A percentile compares a stretch with the other conserved stretches of the same genome.
Conservation (phyloP, 2,888 invertebrate species). For the Argyresthia albistria region DNA sequence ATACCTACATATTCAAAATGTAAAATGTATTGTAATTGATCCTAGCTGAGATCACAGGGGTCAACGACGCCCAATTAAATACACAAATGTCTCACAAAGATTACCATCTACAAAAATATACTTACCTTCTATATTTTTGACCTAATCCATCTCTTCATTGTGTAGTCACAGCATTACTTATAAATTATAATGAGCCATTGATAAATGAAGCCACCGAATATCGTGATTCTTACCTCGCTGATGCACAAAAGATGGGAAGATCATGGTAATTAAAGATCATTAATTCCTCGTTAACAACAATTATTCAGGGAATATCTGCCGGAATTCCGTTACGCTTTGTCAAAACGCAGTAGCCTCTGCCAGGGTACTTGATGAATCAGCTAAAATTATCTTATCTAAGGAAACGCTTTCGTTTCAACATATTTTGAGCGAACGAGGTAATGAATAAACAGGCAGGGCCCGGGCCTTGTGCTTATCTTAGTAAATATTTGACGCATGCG, state of each 20-base stretch:
- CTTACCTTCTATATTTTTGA: no score
- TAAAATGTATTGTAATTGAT: no score
- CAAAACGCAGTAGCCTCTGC: conserved; percentile 1
- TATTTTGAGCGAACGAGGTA: conserved; percentile 20
- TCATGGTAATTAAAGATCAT: not conserved
- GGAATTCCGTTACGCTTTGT: conserved; percentile 18
- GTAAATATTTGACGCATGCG: conserved; percentile 53
- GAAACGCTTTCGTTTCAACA: conserved; percentile 13
- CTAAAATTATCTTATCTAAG: conserved; percentile 23
- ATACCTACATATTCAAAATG: no score
- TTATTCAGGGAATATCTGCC: not conserved
- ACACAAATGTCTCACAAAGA: no score
- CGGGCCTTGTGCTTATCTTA: conserved; percentile 27
- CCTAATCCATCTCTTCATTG: no score
- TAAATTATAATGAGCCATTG: no score
- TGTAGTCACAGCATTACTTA: no score
- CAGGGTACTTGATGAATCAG: conserved; percentile 20
- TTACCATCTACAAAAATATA: no score
- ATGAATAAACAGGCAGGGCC: conserved; percentile 23
- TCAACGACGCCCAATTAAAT: no score
- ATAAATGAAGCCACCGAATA: no score
- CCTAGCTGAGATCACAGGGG: no score
- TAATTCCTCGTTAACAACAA: not conserved
- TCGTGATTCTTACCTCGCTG: no score
- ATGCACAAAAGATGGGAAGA: not conserved